Conservation (phyloP, 64 coral and sea anemone genomes). For the Trachythela sp. region DNA sequence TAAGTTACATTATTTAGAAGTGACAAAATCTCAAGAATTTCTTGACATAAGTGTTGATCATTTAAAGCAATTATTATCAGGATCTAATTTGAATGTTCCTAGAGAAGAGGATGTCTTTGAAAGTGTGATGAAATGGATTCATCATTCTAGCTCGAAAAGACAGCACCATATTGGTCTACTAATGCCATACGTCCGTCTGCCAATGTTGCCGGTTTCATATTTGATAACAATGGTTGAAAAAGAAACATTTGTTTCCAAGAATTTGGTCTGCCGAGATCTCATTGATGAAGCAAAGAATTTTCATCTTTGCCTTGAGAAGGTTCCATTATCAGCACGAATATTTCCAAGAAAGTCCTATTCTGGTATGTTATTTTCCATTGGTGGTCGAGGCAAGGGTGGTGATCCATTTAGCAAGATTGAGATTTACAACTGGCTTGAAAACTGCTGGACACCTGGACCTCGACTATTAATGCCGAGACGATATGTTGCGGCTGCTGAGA, state of each 20-base stretch:
- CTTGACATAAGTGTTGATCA: slow-evolving; percentile 71
- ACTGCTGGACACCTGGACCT: slow-evolving; percentile 75
- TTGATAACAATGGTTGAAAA: slow-evolving; percentile 62
- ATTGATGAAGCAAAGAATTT: slow-evolving; percentile 99
- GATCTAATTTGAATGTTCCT: slow-evolving; percentile 64
- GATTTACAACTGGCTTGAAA: slow-evolving; percentile 82
- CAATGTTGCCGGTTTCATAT: slow-evolving; percentile 60
- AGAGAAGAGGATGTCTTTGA: slow-evolving; percentile 90
- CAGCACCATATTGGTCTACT: slow-evolving; percentile 51
- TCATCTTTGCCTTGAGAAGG: slow-evolving; percentile 69
- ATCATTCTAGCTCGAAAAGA: slow-evolving; percentile 49
- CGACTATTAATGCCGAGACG: slow-evolving; percentile 70
- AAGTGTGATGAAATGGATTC: slow-evolving; percentile 67
- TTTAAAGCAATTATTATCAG: slow-evolving; percentile 60
- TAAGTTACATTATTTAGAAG: slow-evolving; percentile 57
- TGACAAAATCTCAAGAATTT: slow-evolving; percentile 67
- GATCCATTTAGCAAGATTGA: slow-evolving; percentile 89
- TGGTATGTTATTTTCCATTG: slow-evolving; percentile 75
- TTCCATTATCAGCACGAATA: slow-evolving; percentile 56
- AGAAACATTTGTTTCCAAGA: slow-evolving; percentile 40
- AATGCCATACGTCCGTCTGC: slow-evolving; percentile 63
- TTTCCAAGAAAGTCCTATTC: slow-evolving; percentile 74
- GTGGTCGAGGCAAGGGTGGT: slow-evolving; percentile 83
- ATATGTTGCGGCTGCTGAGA: slow-evolving; percentile 77
- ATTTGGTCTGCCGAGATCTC: slow-evolving; percentile 69